Percentiles rank a stretch among this genome's conserved stretches.
Conservation (phyloP, 2,888 invertebrate genomes). For the Eupithecia subumbrata region DNA sequence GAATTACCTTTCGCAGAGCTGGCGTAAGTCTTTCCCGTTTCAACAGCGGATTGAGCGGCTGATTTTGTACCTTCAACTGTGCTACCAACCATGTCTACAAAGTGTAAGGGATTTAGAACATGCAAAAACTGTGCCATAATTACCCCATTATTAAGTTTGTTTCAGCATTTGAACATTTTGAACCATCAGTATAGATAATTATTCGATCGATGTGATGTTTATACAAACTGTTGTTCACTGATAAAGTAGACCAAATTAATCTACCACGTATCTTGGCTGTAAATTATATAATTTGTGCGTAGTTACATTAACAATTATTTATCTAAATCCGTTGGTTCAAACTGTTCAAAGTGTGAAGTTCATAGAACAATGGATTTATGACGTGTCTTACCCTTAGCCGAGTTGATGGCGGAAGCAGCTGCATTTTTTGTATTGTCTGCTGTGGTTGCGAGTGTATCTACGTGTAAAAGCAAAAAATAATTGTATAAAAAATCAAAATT, state of each 20-base stretch:
- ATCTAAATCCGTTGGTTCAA: neutral
- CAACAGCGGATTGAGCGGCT: constrained; percentile 58
- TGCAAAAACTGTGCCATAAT: constrained; percentile 6
- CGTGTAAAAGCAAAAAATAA: constrained; percentile 38
- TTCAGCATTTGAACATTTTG: neutral
- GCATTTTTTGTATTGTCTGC: constrained; percentile 77
- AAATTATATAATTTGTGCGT: neutral
- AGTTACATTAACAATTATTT: neutral
- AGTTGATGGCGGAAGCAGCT: constrained; percentile 74
- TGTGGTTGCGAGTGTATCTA: constrained; percentile 75
- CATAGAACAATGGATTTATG: neutral
- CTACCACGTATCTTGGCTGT: neutral
- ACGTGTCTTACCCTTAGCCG: constrained; percentile 69
- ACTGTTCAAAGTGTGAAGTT: constrained; percentile 5
- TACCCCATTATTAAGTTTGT: neutral
- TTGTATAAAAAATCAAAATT: constrained; percentile 10
- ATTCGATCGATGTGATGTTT: neutral
- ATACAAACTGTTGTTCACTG: too few relatives aligned
- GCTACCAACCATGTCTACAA: constrained; percentile 63
- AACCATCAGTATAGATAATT: constrained; percentile 7
- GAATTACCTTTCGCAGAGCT: constrained; percentile 59
- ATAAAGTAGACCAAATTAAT: neutral
- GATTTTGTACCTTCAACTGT: constrained; percentile 62
- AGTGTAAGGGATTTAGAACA: constrained; percentile 40
- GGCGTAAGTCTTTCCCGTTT: constrained; percentile 61